These are phyloP conservation scores for Heliconius erato DNA, from an alignment of 2,888 invertebrate species.

Conservation along the genomic window DNA sequence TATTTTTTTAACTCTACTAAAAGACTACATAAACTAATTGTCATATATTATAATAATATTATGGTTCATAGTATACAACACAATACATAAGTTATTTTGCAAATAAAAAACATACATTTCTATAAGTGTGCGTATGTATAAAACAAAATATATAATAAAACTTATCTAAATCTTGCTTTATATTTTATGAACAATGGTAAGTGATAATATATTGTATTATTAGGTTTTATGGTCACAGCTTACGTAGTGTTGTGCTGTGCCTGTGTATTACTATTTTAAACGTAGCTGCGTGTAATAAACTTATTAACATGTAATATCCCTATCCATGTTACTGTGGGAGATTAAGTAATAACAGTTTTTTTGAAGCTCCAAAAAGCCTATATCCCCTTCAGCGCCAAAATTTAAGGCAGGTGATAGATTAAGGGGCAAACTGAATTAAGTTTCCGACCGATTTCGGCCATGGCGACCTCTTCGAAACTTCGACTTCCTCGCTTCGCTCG, in stretches of 20 bases:
- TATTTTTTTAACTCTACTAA: neutral
- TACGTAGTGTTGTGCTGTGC: neutral
- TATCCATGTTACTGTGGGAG: neutral
- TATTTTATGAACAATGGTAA: conserved; percentile 11
- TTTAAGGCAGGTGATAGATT: neutral
- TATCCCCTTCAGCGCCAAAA: no score
- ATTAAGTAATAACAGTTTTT: neutral
- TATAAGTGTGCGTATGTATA: no score
- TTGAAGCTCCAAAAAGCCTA: neutral
- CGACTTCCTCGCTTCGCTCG: no score
- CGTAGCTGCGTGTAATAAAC: neutral
- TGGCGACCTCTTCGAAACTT: no score
- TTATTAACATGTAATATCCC: neutral
- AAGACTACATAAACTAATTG: neutral
- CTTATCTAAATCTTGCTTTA: conserved; percentile 22
- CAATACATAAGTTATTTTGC: neutral
- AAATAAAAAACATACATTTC: neutral
- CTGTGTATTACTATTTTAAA: neutral
- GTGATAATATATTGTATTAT: conserved; percentile 18
- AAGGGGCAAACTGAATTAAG: no score
- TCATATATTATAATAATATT: no score
- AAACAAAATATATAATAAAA: conserved; percentile 6
- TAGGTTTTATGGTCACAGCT: conserved; percentile 17
- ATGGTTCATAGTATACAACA: no score
- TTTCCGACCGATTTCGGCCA: no score